These are phyloP conservation scores for Bubalus kerabau DNA, from an alignment of 2,113 vertebrate genomes.

Conservation along the genomic window DNA sequence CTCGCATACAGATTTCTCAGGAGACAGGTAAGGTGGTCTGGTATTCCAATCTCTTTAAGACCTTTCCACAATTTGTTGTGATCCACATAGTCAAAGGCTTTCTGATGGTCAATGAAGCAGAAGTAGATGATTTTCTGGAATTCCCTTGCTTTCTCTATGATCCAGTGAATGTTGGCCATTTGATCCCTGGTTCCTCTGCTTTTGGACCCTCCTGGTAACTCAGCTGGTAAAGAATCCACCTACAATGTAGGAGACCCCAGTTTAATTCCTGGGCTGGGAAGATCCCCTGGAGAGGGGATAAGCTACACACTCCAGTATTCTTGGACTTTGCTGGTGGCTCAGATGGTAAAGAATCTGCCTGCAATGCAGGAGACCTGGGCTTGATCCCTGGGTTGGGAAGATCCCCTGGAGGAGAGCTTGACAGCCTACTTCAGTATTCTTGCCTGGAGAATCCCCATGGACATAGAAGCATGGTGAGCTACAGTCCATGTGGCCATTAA, in stretches of 20 bases:
- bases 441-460: not conserved
- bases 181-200: not conserved
- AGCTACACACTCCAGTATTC: not conserved
- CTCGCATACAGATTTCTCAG: not conserved
- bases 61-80: not conserved
- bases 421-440: not conserved
- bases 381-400: not conserved
- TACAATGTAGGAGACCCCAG: not conserved
- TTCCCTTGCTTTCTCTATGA: not conserved
- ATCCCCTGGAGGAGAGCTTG: not conserved
- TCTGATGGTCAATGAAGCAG: not conserved
- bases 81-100: not conserved
- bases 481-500: not conserved
- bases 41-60: not conserved
- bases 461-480: not conserved
- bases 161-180: not conserved
- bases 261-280: not conserved
- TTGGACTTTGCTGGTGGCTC: not conserved
- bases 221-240: not conserved
- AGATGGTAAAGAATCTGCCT: not conserved
- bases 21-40: not conserved
- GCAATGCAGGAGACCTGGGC: not conserved
- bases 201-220: not conserved
- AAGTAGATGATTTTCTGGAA: not conserved
- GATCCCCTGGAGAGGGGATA: not conserved